Base-by-base conservation (phyloP, 2,113 vertebrate genomes). In the Neotoma lepida region DNA sequence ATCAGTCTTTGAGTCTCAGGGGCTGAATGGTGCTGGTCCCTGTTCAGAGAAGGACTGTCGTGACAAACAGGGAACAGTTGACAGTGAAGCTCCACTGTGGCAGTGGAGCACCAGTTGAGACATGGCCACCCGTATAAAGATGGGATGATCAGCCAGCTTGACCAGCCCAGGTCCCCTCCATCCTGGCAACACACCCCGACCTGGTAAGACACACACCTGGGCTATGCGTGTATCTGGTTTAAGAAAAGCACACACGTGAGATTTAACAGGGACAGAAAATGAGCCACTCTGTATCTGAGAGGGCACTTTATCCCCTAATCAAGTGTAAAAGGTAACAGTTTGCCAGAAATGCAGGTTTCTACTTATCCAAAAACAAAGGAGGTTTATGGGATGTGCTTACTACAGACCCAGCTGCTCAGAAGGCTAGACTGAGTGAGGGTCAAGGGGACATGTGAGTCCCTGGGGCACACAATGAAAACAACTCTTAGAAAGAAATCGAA, bases 1-100 rank as follows among this genome's bases (percentile, higher is more conserved):
- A 98, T 98, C 98, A 94, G 97, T 95, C 98, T 97, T 96, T 66
- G 95, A 93, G 97, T 96, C 91, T 54, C 39, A 90, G 97, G 97
- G 97, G 87, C 96, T 68, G n/a, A 39, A 56, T 20, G 87, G 96
- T 64, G 64, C 49, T 46, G 95, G 97, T 58, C 76, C n/a, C 58
- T 46, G 96, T 89, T 80, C 33, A 66, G 88, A 78, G 44, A 56
- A 86, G 66, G 9, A 94, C 56, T 93, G 7, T 14, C 15, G 44
- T 26, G 0, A 92, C 9, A 46, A 41, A 46, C 76, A 49, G 56
- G 68, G 1, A 84, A 80, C 90, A n/a, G 71, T 51, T 95, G 91
- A 96, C 63, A 92, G 96, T 97, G 90, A 74, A 76, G 94, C 88
- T 2, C 91, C 91, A 22, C 39, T 0, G 3, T 0, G 17, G 63